Base-by-base conservation (phyloP, 2,113 vertebrate species). In the Gulo gulo region DNA sequence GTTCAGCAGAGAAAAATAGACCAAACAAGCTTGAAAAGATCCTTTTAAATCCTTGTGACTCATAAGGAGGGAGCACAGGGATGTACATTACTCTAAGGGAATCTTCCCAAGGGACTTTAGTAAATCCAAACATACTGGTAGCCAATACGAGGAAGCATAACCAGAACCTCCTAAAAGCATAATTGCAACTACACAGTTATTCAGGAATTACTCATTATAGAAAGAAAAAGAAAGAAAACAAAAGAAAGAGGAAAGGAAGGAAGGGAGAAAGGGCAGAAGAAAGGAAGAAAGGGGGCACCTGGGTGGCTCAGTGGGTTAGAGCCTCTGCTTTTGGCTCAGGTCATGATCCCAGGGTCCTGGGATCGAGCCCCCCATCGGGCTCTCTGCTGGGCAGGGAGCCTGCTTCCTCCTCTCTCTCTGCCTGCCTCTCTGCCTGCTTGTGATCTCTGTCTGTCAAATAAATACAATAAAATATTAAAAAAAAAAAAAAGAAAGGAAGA, bases 311-410 rank as follows among this genome's bases (percentile, higher is more conserved):
- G 52, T 55, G 52, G 52, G 52, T 55, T 55, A 55, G 18, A 55
- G 52, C 52, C 16, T 55, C 52, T 55, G 16, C 52, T 5, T 55
- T 55, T 1, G 16, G 16, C 52, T 55, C 52, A 55, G 52, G 16
- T 55, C 52, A 55, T 6, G 52, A 55, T 55, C 52, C 16, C 16
- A 55, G 52, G 4, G 52, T 55, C 1, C 52, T 55, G 52, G 16
- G 52, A 55, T 55, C 0, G 5, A 55, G 52, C 1, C 52, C 6
- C 1, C 0, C 52, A 55, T 55, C 5, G 0, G 16, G 52, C 52
- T 55, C 52, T 18, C 52, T 55, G 52, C 52, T 55, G 1, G 0
- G 52, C 1, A 0, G 52, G 52, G 5, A 55, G 15, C 52, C 16
- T 55, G 52, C 52, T 55, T 55, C 52, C 52, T 6, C 16, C 52